Evolutionary conservation across 2,113 vertebrate species (phyloP), one percentile per base, ranked within the genome.

Genomic region (Burhinus oedicnemus): DNA sequence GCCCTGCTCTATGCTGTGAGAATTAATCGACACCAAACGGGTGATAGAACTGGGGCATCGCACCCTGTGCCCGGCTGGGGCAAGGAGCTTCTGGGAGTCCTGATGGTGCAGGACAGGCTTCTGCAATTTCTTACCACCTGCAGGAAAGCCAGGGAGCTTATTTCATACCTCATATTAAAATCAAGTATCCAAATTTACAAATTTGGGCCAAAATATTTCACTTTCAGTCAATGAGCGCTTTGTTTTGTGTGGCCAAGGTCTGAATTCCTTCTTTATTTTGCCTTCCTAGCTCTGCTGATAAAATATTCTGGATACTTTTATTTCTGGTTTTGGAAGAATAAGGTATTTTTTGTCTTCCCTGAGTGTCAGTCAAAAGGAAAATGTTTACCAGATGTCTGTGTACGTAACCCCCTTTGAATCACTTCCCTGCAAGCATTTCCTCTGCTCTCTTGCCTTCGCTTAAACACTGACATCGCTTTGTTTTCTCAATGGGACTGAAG

Each of bases 191-290:
- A 7, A n/a, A 52, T n/a, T 22, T 23, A 49, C 68, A 11, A 58
- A 71, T 64, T 51, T 29, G 22, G 60, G 86, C 91, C 88, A 90
- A 68, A 36, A 17, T 1, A 38, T 75, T 89, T 10, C 17, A 15
- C 69, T 86, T 19, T 17, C 15, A 7, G n/a, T 83, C 60, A 79
- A 66, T 11, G 55, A 89, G 42, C n/a, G 11, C 64, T 94, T 90
- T 94, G 85, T 90, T 92, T 55, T 20, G 15, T 0, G 61, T 5
- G 51, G 92, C 40, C 65, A 42, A 75, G 32, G 38, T 38, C 62
- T 54, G 86, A 92, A 72, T 94, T 75, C 78, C 49, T 91, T 89
- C 93, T 87, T 57, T 83, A 23, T 89, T 95, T 89, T 95, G 75
- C 78, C 72, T 93, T 84, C 76, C 45, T 10, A 80, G 70, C 62